Evolutionary conservation across 1,140 invertebrate species (phyloP), one percentile per base, ranked within the genome.

Genomic region (Trichonephila clavata): DNA sequence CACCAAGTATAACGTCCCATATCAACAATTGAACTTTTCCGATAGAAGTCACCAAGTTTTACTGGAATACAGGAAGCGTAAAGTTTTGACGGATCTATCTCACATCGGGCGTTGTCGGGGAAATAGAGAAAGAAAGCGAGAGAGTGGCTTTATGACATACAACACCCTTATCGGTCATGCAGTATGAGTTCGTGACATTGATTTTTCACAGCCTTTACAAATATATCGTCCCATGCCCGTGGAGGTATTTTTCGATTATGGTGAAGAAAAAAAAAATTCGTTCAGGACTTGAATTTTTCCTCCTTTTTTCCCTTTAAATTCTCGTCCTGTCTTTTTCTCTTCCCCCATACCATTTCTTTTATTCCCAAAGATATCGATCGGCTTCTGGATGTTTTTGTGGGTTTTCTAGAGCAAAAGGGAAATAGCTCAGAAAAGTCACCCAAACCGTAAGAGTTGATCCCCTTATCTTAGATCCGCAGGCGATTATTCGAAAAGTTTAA

Each of bases 71-170:
- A 20, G 86, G 50, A 87, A 32, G 61, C 39, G 65, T 57, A 68
- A 71, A 89, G 87, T 89, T 89, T 89, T 89, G 87, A 89, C 87
- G 87, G 60, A 89, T 89, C 87, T 89, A 89, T 89, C 87, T 68
- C 39, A 21, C 87, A 89, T 43, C 32, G 39, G 32, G 57, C 87
- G 27, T 39, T 86, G 84, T 63, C 13, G 84, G 63, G 24, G 87
- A 50, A 71, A 86, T 86, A 86, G 61, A 71, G 65, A 68, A 50
- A 50, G 50, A 39, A 88, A 59, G 83, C 2, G 32, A 39, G 63
- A 57, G 60, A 71, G 65, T 43, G 87, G 65, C 65, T 50, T 68
- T 71, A 68, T 89, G 87, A 89, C 63, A 50, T 89, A 68, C 24
- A 71, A 71, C 87, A 71, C 65, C 87, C 87, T 89, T 89, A 89